Percentiles rank a stretch among this genome's conserved stretches.
Conservation (phyloP, 2,113 vertebrate genomes). For the Perca schrenkii region DNA sequence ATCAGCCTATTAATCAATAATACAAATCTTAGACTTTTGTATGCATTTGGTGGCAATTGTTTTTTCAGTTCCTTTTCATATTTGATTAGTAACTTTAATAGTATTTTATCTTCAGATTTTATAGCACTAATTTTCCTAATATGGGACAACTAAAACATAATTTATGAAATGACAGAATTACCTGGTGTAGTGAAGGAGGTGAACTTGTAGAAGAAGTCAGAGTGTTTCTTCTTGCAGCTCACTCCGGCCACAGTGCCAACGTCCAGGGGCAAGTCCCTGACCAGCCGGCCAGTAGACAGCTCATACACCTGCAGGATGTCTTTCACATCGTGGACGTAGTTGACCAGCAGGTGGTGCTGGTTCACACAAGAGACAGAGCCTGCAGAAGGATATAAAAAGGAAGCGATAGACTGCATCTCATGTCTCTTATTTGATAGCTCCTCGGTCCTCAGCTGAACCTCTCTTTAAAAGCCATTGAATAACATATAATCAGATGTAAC, state of each 20-base stretch:
- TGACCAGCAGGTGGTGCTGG: constrained; percentile 82
- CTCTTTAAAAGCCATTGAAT: background rate
- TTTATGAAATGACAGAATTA: constrained; percentile 10
- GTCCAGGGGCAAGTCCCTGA: constrained; percentile 79
- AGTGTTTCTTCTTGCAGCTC: constrained; percentile 85
- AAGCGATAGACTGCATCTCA: background rate
- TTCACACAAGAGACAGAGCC: constrained; percentile 83
- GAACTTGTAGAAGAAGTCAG: constrained; percentile 86
- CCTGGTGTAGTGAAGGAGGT: constrained; percentile 85
- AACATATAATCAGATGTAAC: background rate
- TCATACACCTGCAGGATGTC: constrained; percentile 83
- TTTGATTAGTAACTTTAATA: background rate
- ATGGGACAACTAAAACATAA: background rate
- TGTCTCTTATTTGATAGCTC: too few species aligned
- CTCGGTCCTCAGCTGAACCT: too few species aligned
- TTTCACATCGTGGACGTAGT: constrained; percentile 84
- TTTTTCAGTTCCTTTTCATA: background rate
- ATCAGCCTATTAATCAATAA: background rate
- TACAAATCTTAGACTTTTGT: background rate
- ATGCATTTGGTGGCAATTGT: background rate
- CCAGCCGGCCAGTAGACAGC: constrained; percentile 62
- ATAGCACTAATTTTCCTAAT: background rate
- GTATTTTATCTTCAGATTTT: background rate
- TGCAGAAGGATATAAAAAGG: constrained; percentile 22
- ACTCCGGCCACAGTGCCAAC: constrained; percentile 82